Percentiles rank a stretch among this genome's conserved stretches.
These are phyloP conservation scores for Epizoanthus scotinus DNA, from an alignment of 92 coral and sea anemone genomes.

Conservation along the genomic window DNA sequence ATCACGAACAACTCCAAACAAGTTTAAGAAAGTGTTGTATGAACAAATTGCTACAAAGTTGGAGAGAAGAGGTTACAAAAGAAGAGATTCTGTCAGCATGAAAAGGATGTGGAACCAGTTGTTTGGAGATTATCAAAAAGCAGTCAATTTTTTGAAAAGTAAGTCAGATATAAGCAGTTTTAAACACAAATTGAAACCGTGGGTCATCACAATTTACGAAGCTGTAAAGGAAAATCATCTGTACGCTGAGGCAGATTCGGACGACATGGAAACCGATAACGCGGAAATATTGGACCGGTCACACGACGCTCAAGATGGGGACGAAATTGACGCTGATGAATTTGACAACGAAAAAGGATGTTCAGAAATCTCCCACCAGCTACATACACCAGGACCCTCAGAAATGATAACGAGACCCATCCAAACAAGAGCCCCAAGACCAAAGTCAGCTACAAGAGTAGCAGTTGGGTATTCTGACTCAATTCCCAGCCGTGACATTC, in stretches of 20 bases:
- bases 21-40: slow-evolving; percentile 36
- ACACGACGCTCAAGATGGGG: slow-evolving; percentile 11
- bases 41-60: slow-evolving; percentile 31
- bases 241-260: slow-evolving; percentile 11
- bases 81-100: slow-evolving; percentile 33
- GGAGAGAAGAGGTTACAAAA: slow-evolving; percentile 29
- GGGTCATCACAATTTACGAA: slow-evolving; percentile 38
- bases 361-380: too few relatives aligned
- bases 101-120: slow-evolving; percentile 43
- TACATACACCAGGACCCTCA: neutral
- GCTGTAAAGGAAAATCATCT: slow-evolving; percentile 33
- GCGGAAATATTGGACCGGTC: neutral
- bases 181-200: slow-evolving; percentile 31
- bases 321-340: slow-evolving; percentile 18
- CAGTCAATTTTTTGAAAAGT: slow-evolving; percentile 38
- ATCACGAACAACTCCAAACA: slow-evolving; percentile 37
- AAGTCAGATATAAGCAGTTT: slow-evolving; percentile 37
- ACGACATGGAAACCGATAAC: slow-evolving; percentile 16
- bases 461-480: neutral
- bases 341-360: slow-evolving; percentile 10
- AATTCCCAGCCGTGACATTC: neutral
- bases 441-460: neutral
- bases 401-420: neutral
- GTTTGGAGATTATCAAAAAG: slow-evolving; percentile 40
- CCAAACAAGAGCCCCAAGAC: neutral